A percentile compares a stretch with the other conserved stretches of the same genome.
These are phyloP conservation scores for Volucella zonaria DNA, from an alignment of 2,888 invertebrate species.

Conservation along the genomic window DNA sequence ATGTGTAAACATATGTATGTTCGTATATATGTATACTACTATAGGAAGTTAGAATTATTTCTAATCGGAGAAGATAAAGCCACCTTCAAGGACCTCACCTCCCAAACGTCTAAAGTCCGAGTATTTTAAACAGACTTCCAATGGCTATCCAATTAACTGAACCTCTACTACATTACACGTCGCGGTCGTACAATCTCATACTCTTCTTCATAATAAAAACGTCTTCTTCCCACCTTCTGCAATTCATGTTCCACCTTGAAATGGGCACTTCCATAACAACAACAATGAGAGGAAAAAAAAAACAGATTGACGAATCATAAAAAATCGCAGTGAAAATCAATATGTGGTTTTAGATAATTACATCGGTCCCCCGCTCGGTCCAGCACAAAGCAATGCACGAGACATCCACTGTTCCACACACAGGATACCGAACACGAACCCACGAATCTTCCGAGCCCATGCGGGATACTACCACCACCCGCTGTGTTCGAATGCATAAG, in stretches of 20 bases:
- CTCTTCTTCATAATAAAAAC: constrained; percentile 56
- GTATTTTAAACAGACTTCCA: background rate
- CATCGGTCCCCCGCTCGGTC: constrained; percentile 69
- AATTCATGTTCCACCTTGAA: constrained; percentile 67
- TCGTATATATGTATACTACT: too few relatives aligned
- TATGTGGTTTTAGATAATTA: constrained; percentile 73
- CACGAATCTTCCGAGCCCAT: constrained; percentile 63
- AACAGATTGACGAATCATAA: constrained; percentile 31
- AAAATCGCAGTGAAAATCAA: constrained; percentile 65
- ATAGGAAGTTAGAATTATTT: too few relatives aligned
- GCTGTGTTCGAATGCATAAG: constrained; percentile 72
- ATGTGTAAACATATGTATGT: too few relatives aligned
- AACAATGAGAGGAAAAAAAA: constrained; percentile 5
- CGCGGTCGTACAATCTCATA: constrained; percentile 2
- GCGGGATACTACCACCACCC: constrained; percentile 70
- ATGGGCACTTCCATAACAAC: background rate
- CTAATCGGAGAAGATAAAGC: too few relatives aligned
- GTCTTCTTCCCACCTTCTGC: constrained; percentile 71
- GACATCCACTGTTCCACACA: constrained; percentile 41
- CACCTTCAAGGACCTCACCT: too few relatives aligned
- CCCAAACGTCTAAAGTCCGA: too few relatives aligned
- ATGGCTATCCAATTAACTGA: constrained; percentile 18
- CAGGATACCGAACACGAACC: constrained; percentile 61
- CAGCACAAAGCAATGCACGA: constrained; percentile 59
- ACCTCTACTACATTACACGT: constrained; percentile 10